Percentiles rank a stretch among this genome's conserved stretches.
phyloP scores from a whole-genome alignment of 1,140 invertebrate genomes.

The Diorhabda sublineata region DNA sequence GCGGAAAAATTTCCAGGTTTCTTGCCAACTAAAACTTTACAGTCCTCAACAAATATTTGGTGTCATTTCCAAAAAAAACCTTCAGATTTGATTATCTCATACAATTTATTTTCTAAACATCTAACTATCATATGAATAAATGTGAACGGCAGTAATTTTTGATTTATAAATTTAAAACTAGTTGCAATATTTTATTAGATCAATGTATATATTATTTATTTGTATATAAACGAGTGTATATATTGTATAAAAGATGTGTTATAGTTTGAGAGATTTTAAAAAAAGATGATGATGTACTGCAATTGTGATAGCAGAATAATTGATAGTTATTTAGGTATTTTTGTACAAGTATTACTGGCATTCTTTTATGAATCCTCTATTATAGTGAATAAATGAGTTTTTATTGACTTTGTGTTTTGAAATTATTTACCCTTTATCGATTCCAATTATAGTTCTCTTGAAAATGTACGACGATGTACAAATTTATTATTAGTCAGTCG shows the following conservation, averaged over 20 bases:
- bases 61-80: no score
- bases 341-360: conserved; percentile 38
- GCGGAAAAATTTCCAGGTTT: no score
- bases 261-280: conserved; percentile 34
- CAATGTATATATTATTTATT: conserved; percentile 33
- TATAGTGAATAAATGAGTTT: conserved; percentile 17
- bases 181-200: conserved; percentile 26
- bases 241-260: conserved; percentile 34
- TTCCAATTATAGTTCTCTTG: background rate
- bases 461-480: no score
- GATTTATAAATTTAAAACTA: conserved; percentile 10
- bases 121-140: no score
- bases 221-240: conserved; percentile 29
- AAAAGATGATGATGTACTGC: conserved; percentile 33
- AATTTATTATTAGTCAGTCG: no score
- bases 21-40: no score
- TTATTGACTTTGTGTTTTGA: conserved; percentile 11
- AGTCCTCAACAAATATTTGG: no score
- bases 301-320: conserved; percentile 47
- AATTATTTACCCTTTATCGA: background rate
- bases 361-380: conserved; percentile 4
- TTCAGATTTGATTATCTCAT: no score
- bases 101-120: no score
- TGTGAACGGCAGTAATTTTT: background rate
- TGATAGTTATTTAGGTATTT: conserved; percentile 45